These are phyloP conservation scores for Caenorhabditis sp. DNA, from an alignment of 2,888 invertebrate species.

Conservation along the genomic window DNA sequence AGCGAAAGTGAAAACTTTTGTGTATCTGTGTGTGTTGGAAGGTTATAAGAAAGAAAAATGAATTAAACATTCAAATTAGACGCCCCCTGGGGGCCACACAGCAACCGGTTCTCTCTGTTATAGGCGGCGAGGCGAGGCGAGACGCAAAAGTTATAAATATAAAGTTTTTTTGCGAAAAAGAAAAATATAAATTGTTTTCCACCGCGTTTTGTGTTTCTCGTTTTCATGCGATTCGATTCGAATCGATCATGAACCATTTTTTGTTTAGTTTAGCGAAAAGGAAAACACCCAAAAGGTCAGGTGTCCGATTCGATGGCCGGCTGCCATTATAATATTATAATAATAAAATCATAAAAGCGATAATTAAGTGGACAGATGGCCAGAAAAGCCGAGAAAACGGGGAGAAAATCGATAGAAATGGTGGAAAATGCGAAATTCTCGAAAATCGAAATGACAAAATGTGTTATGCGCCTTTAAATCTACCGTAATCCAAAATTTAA, in stretches of 20 bases:
- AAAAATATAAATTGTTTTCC: too few relatives aligned
- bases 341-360: not conserved
- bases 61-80: conserved; percentile 55
- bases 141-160: too few relatives aligned
- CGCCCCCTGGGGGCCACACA: not conserved
- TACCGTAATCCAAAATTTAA: too few relatives aligned
- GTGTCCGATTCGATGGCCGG: too few relatives aligned
- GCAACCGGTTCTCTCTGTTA: not conserved
- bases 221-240: too few relatives aligned
- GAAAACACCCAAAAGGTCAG: too few relatives aligned
- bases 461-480: too few relatives aligned
- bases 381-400: not conserved
- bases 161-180: too few relatives aligned
- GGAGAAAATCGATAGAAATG: not conserved
- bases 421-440: not conserved
- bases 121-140: not conserved
- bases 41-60: conserved; percentile 46
- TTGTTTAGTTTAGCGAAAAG: too few relatives aligned
- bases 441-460: not conserved
- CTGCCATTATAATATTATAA: too few relatives aligned
- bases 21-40: conserved; percentile 12
- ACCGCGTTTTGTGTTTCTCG: too few relatives aligned
- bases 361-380: not conserved
- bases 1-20: conserved; percentile 8
- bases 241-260: too few relatives aligned